Evolutionary conservation across 2,797 vertebrate genomes (phyloP).

Genomic region (Lophotriccus pileatus): DNA sequence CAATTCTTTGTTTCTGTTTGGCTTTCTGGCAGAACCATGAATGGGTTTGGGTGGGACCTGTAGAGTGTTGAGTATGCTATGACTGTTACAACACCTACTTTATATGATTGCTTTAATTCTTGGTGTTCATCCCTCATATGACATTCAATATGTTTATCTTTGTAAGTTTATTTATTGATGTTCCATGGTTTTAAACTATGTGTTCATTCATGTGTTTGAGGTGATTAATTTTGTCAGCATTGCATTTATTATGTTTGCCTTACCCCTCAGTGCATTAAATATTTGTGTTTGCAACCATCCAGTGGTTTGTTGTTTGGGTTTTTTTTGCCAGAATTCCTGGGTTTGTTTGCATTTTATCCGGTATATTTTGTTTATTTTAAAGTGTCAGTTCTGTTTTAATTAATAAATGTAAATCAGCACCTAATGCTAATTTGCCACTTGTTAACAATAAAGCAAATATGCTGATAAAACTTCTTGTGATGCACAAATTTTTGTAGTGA

Average conservation of each 20-base stretch:
- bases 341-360: background rate
- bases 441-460: slow-evolving; percentile 58
- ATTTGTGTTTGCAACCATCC: background rate
- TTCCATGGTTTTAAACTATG: background rate
- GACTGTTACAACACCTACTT: background rate
- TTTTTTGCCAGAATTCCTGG: background rate
- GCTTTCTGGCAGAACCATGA: background rate
- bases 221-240: background rate
- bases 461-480: background rate
- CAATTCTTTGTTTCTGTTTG: background rate
- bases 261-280: background rate
- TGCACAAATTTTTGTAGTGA: background rate
- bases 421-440: slow-evolving; percentile 15
- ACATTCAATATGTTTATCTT: background rate
- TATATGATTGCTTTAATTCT: background rate
- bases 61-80: background rate
- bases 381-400: slow-evolving; percentile 5
- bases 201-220: background rate
- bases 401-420: slow-evolving; percentile 10
- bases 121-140: background rate
- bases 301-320: accelerated
- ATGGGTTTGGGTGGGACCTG: background rate
- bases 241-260: slow-evolving; percentile 31
- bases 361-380: background rate
- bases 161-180: slow-evolving; percentile 27